A percentile compares a stretch with the other conserved stretches of the same genome.
Conservation (phyloP, 1,140 invertebrate species). For the Venturia canescens region DNA sequence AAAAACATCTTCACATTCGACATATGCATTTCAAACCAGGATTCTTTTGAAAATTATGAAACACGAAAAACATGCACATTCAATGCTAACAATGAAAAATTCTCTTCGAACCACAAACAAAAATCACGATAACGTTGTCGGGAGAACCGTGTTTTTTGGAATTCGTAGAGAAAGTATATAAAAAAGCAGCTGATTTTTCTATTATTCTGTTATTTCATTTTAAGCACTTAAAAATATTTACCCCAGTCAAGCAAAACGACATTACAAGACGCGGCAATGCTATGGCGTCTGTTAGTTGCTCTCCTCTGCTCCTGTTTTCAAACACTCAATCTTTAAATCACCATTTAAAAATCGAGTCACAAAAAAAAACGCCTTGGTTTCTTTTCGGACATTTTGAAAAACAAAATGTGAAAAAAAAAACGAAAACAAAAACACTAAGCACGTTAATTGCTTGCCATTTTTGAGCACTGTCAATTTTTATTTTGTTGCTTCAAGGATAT, state of each 20-base stretch:
- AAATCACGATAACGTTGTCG: neutral
- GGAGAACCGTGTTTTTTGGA: neutral
- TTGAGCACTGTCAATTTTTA: constrained; percentile 55
- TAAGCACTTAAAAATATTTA: constrained; percentile 73
- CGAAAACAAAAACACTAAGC: constrained; percentile 64
- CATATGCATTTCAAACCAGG: neutral
- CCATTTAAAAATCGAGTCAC: constrained; percentile 38
- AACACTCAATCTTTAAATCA: constrained; percentile 72
- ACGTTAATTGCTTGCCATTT: constrained; percentile 61
- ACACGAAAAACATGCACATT: too few species aligned
- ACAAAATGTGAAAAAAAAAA: constrained; percentile 45
- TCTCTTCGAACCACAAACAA: neutral
- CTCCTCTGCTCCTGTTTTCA: constrained; percentile 75
- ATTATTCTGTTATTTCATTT: constrained; percentile 33
- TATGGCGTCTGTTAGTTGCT: constrained; percentile 76
- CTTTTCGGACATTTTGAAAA: constrained; percentile 7
- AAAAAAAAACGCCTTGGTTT: neutral
- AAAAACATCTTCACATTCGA: neutral
- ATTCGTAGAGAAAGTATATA: neutral
- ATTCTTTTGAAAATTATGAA: neutral
- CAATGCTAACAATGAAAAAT: neutral
- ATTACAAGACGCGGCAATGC: constrained; percentile 75
- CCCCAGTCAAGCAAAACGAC: constrained; percentile 76
- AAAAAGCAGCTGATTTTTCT: constrained; percentile 25
- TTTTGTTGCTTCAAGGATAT: neutral